These are phyloP conservation scores for Zhengitettix transpicula DNA, from an alignment of 2,888 invertebrate species.

Conservation along the genomic window DNA sequence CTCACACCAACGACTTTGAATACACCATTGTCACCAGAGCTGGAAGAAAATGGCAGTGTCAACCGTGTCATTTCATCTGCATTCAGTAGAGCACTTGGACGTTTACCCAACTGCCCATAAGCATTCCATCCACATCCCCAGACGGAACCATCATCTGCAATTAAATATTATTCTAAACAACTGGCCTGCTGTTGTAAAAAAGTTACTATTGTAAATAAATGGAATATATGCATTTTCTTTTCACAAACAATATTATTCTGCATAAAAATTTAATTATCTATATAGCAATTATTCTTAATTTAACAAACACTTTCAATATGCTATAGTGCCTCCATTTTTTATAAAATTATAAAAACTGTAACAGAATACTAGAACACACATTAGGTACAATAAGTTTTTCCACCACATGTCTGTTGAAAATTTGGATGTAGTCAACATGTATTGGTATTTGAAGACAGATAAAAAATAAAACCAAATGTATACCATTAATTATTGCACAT, in stretches of 20 bases:
- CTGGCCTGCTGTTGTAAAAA: neutral
- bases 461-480: too few species aligned
- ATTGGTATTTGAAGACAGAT: too few species aligned
- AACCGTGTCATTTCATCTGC: neutral
- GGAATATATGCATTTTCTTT: neutral
- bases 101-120: conserved; percentile 55
- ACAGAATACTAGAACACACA: too few species aligned
- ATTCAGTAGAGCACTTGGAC: neutral
- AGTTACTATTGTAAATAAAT: neutral
- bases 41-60: neutral
- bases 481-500: too few species aligned
- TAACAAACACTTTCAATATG: too few species aligned
- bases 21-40: neutral
- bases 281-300: too few species aligned
- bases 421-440: too few species aligned
- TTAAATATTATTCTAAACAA: neutral
- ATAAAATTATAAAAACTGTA: too few species aligned
- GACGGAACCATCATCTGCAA: conserved; percentile 42
- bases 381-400: too few species aligned
- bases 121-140: conserved; percentile 69
- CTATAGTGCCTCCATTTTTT: too few species aligned
- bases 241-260: neutral
- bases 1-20: neutral
- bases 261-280: too few species aligned
- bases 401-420: too few species aligned